These are phyloP conservation scores for Myopa tessellatipennis DNA, from an alignment of 2,888 invertebrate genomes.

Conservation along the genomic window DNA sequence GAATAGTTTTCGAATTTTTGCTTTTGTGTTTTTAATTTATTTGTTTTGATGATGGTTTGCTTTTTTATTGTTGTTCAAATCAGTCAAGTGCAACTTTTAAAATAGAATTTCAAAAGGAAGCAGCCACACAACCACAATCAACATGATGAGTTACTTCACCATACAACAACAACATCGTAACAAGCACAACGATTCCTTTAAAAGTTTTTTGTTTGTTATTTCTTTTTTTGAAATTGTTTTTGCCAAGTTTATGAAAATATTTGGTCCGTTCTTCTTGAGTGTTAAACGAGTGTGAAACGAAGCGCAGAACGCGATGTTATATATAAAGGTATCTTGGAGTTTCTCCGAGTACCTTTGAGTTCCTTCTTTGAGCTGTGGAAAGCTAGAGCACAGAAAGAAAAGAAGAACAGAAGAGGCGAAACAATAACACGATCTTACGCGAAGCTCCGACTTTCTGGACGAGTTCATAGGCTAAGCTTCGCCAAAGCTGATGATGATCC, in stretches of 20 bases:
- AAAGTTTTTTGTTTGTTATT: conserved; percentile 12
- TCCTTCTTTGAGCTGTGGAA: not conserved
- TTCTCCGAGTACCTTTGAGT: not conserved
- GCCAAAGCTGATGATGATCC: not conserved
- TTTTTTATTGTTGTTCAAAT: conserved; percentile 57
- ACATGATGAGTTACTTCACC: conserved; percentile 28
- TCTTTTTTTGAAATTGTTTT: conserved; percentile 28
- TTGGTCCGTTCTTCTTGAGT: conserved; percentile 55
- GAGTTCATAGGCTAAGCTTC: not conserved
- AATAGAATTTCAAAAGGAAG: conserved; percentile 51
- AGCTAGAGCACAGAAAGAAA: not conserved
- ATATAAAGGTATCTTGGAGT: conserved; percentile 56
- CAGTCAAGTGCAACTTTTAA: conserved; percentile 65
- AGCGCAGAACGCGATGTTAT: conserved; percentile 61
- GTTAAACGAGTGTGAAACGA: conserved; percentile 63
- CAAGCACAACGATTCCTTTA: conserved; percentile 19
- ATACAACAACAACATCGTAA: conserved; percentile 8
- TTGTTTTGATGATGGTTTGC: not conserved
- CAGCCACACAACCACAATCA: conserved; percentile 44
- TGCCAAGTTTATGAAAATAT: conserved; percentile 1
- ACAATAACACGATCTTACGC: not conserved
- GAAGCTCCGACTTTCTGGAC: not conserved
- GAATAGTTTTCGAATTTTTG: conserved; percentile 13
- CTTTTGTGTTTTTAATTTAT: conserved; percentile 29
- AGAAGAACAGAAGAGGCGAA: not conserved